phyloP scores from a whole-genome alignment of 2,797 vertebrate species.

The Scleropages formosus region DNA sequence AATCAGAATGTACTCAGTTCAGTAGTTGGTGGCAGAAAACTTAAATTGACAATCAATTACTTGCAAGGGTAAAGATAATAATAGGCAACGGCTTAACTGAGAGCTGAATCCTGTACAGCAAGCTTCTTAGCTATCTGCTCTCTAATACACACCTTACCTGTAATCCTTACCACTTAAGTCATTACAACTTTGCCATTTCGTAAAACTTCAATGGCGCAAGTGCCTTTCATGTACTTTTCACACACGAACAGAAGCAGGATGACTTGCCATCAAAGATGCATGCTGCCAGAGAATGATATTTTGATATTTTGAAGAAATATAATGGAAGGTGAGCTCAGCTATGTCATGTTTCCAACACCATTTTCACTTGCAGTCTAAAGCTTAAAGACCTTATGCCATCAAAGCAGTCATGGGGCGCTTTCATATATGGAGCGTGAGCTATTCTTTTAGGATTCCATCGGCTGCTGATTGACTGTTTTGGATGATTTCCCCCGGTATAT shows the following conservation, averaged over 20 bases:
- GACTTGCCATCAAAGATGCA: neutral
- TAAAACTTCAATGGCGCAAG: neutral
- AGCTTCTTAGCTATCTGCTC: conserved; percentile 5
- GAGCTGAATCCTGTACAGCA: neutral
- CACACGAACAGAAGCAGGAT: neutral
- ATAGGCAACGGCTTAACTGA: neutral
- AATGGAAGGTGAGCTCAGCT: no score
- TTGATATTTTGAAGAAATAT: neutral
- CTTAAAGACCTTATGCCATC: neutral
- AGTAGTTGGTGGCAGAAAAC: no score
- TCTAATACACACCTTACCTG: neutral
- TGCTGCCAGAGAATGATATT: neutral
- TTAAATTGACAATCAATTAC: no score
- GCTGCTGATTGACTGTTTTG: no score
- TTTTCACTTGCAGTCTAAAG: neutral
- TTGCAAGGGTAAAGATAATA: neutral
- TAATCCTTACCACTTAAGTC: conserved; percentile 19
- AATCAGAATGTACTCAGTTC: no score
- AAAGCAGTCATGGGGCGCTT: neutral
- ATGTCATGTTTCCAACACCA: neutral
- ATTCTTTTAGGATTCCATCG: neutral
- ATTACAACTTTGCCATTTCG: conserved; percentile 7
- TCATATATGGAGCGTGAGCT: no score
- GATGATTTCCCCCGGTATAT: neutral
- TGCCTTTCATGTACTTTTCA: no score